A percentile compares a stretch with the other conserved stretches of the same genome.
Evolutionary conservation across 2,888 invertebrate genomes (phyloP).

Genomic region (Drosophila niveifrons): DNA sequence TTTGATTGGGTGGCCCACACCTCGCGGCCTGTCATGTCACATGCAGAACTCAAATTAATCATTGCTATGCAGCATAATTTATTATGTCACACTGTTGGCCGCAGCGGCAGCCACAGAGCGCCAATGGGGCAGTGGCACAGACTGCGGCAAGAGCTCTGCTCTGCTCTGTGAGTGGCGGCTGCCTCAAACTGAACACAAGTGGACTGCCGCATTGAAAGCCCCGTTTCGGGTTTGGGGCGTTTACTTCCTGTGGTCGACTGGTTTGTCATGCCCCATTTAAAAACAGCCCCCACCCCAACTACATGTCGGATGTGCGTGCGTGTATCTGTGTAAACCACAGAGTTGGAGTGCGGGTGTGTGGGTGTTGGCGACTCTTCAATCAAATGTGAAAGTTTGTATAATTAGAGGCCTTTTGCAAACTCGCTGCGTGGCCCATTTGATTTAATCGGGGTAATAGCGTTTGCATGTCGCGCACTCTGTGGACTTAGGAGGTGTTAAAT

Average conservation of each 20-base stretch:
- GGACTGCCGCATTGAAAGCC: slow-evolving; percentile 33
- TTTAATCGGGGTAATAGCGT: slow-evolving; percentile 80
- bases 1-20: slow-evolving; percentile 65
- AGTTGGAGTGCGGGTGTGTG: slow-evolving; percentile 18
- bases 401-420: slow-evolving; percentile 62
- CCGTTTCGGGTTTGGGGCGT: slow-evolving; percentile 40
- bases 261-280: slow-evolving; percentile 77
- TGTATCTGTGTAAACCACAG: slow-evolving; percentile 8
- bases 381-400: slow-evolving; percentile 76
- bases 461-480: slow-evolving; percentile 66
- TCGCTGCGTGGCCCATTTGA: slow-evolving; percentile 58
- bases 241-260: slow-evolving; percentile 72
- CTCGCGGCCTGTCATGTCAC: slow-evolving; percentile 66
- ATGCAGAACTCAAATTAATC: slow-evolving; percentile 77
- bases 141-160: neutral
- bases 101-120: slow-evolving; percentile 28
- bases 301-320: slow-evolving; percentile 40
- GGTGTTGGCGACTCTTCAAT: slow-evolving; percentile 66
- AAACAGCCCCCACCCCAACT: slow-evolving; percentile 47
- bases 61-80: slow-evolving; percentile 80
- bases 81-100: slow-evolving; percentile 77
- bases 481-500: slow-evolving; percentile 73
- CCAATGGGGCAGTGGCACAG: slow-evolving; percentile 1
- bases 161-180: neutral
- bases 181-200: slow-evolving; percentile 23